Percentiles rank a stretch among this genome's conserved stretches.
phyloP scores from a whole-genome alignment of 2,888 invertebrate genomes.

The Muscina levida region DNA sequence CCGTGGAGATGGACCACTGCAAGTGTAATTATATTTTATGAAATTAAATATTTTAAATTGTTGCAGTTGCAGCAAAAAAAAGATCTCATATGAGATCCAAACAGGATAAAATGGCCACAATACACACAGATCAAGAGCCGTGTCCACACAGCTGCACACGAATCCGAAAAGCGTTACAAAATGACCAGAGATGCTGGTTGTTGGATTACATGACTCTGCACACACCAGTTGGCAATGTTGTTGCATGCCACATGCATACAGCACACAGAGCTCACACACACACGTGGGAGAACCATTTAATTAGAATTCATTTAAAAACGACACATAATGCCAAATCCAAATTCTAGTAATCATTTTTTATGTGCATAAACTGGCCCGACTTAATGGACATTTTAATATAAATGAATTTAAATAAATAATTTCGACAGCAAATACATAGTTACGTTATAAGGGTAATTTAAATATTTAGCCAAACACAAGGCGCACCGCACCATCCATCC shows the following conservation, averaged over 20 bases:
- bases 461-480: conserved; percentile 1
- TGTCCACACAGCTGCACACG: conserved; percentile 30
- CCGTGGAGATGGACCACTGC: conserved; percentile 6
- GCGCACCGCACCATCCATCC: background rate
- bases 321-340: conserved; percentile 37
- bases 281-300: conserved; percentile 34
- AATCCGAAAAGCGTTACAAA: conserved; percentile 30
- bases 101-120: conserved; percentile 49
- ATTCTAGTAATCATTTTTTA: conserved; percentile 21
- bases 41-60: conserved; percentile 66
- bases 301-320: conserved; percentile 57
- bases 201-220: conserved; percentile 30
- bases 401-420: conserved; percentile 61
- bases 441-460: conserved; percentile 26
- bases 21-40: conserved; percentile 63
- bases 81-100: background rate
- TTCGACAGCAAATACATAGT: conserved; percentile 17
- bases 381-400: conserved; percentile 41
- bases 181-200: conserved; percentile 49
- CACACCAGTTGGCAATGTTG: conserved; percentile 11
- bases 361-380: conserved; percentile 28
- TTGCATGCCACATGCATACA: conserved; percentile 1
- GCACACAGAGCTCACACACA: background rate
- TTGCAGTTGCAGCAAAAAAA: conserved; percentile 40
- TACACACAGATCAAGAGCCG: conserved; percentile 31